Conservation (phyloP, 1,140 invertebrate species). For the Halesus radiatus region DNA sequence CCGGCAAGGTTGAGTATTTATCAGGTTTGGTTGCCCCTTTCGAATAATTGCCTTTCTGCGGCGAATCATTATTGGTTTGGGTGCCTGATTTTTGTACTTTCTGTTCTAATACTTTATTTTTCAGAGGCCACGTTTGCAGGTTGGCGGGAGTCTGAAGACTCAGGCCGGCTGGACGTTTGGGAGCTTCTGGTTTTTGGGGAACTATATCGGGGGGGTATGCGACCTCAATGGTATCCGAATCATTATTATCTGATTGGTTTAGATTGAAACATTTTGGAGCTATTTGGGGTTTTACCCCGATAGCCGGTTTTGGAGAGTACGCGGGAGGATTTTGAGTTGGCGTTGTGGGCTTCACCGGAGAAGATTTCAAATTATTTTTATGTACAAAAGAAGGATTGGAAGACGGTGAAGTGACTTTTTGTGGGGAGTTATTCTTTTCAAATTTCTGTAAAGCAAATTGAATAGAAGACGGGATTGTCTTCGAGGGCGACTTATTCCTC, state of each 20-base stretch:
- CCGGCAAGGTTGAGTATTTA: slow-evolving; percentile 58
- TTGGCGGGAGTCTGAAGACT: slow-evolving; percentile 59
- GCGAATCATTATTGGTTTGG: slow-evolving; percentile 24
- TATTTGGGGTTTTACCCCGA: slow-evolving; percentile 74
- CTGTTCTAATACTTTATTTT: slow-evolving; percentile 70
- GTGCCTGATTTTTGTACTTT: slow-evolving; percentile 49
- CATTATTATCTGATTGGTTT: slow-evolving; percentile 69
- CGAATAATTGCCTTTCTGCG: slow-evolving; percentile 44
- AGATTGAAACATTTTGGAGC: slow-evolving; percentile 64
- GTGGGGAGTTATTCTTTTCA: slow-evolving; percentile 69
- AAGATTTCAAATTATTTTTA: slow-evolving; percentile 38
- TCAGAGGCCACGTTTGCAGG: slow-evolving; percentile 76
- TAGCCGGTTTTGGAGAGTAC: slow-evolving; percentile 66
- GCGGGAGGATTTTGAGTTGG: slow-evolving; percentile 50
- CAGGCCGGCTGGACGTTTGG: slow-evolving; percentile 59
- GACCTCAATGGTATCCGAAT: slow-evolving; percentile 67
- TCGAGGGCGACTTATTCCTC: slow-evolving; percentile 65
- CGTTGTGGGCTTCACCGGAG: slow-evolving; percentile 42
- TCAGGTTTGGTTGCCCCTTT: slow-evolving; percentile 41
- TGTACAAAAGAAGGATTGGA: slow-evolving; percentile 50
- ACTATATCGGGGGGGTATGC: slow-evolving; percentile 67
- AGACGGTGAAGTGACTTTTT: slow-evolving; percentile 56
- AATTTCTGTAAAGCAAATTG: slow-evolving; percentile 80
- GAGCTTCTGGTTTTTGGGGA: slow-evolving; percentile 59
- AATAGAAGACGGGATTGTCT: slow-evolving; percentile 75